Evolutionary conservation across 2,888 invertebrate genomes (phyloP).

Genomic region (Acanthosepion lycidas): DNA sequence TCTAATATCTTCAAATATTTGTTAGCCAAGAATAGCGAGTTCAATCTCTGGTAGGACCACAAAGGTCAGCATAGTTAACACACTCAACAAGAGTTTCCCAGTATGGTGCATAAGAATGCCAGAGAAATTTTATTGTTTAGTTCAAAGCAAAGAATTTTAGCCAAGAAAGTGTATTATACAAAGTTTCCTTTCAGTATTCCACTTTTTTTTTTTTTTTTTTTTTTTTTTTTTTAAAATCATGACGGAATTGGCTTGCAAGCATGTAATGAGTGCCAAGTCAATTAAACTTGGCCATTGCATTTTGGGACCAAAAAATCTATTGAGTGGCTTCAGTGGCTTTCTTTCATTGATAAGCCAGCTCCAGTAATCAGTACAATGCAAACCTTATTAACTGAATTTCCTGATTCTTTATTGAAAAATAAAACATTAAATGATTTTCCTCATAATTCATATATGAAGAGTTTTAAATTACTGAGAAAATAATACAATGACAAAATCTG

Average conservation of each 20-base stretch:
- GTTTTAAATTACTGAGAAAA: background rate
- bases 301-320: background rate
- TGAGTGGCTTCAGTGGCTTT: background rate
- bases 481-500: background rate
- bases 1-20: no score
- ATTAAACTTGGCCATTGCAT: background rate
- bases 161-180: background rate
- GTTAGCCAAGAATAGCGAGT: no score
- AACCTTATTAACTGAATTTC: background rate
- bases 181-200: background rate
- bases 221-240: background rate
- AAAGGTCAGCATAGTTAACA: background rate
- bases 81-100: background rate
- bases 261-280: conserved; percentile 17
- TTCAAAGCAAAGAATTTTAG: background rate
- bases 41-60: no score
- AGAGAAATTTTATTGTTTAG: background rate
- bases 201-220: background rate
- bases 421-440: background rate
- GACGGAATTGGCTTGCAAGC: background rate
- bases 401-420: background rate
- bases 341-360: background rate
- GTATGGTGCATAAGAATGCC: background rate
- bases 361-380: background rate
- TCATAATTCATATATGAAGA: background rate